These are phyloP conservation scores for Heliconius aoede DNA, from an alignment of 2,888 invertebrate species.

Conservation along the genomic window DNA sequence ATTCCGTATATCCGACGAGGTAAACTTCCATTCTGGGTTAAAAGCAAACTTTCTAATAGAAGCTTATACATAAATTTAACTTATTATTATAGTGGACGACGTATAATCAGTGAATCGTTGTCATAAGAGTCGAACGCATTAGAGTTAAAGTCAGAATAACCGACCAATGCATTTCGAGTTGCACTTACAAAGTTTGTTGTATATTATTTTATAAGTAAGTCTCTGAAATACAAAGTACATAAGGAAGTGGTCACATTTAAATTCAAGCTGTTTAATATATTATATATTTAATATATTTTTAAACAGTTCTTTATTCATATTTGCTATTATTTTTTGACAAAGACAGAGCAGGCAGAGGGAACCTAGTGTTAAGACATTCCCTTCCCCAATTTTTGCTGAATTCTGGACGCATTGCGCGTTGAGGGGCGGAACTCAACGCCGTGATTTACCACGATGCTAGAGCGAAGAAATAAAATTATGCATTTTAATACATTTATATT, in stretches of 20 bases:
- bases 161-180: constrained; percentile 39
- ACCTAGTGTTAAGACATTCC: too few relatives aligned
- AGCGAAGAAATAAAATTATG: too few relatives aligned
- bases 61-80: constrained; percentile 24
- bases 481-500: too few relatives aligned
- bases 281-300: not conserved
- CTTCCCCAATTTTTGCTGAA: too few relatives aligned
- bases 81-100: constrained; percentile 27
- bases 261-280: not conserved
- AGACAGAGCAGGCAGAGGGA: too few relatives aligned
- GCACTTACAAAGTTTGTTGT: constrained; percentile 23
- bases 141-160: constrained; percentile 40
- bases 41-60: constrained; percentile 30
- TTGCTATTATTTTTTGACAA: not conserved
- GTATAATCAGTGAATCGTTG: constrained; percentile 25
- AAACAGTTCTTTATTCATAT: not conserved
- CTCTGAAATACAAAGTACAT: not conserved
- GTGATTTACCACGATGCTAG: too few relatives aligned
- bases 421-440: too few relatives aligned
- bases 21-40: constrained; percentile 30
- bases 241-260: not conserved
- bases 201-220: not conserved
- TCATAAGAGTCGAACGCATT: constrained; percentile 31
- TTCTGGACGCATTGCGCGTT: too few relatives aligned
- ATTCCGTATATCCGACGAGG: constrained; percentile 10